Evolutionary conservation across 2,797 vertebrate species (phyloP).

Genomic region (Rhinoraja longicauda): DNA sequence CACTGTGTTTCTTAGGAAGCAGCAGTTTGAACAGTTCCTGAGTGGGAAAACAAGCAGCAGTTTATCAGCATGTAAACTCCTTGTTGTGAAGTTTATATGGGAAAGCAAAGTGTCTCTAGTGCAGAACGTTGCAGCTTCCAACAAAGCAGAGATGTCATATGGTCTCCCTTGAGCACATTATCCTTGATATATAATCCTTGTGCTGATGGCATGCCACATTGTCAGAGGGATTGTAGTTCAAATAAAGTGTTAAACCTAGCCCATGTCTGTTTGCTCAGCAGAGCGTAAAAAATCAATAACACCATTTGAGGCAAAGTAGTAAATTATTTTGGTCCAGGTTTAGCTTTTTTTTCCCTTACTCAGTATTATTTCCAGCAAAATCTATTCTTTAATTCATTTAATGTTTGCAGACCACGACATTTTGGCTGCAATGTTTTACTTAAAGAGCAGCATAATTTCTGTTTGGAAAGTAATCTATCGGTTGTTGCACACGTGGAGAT

Average conservation of each 20-base stretch:
- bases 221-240: neutral
- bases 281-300: too few species aligned
- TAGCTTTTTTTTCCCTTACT: too few species aligned
- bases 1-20: neutral
- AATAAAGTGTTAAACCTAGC: neutral
- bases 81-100: too few species aligned
- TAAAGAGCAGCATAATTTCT: too few species aligned
- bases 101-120: neutral
- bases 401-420: neutral
- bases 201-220: neutral
- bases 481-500: too few species aligned
- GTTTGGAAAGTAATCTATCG: too few species aligned
- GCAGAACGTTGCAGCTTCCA: neutral
- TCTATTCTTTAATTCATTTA: too few species aligned
- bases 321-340: too few species aligned
- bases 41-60: neutral
- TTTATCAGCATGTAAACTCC: neutral
- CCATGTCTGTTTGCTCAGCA: neutral
- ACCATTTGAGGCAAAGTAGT: too few species aligned
- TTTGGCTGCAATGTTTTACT: neutral
- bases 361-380: too few species aligned
- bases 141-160: neutral
- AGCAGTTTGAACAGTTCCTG: neutral
- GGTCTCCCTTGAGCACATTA: neutral
- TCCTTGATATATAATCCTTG: neutral